phyloP scores from a whole-genome alignment of 2,888 invertebrate species.

The Zaprionus bogoriensis region DNA sequence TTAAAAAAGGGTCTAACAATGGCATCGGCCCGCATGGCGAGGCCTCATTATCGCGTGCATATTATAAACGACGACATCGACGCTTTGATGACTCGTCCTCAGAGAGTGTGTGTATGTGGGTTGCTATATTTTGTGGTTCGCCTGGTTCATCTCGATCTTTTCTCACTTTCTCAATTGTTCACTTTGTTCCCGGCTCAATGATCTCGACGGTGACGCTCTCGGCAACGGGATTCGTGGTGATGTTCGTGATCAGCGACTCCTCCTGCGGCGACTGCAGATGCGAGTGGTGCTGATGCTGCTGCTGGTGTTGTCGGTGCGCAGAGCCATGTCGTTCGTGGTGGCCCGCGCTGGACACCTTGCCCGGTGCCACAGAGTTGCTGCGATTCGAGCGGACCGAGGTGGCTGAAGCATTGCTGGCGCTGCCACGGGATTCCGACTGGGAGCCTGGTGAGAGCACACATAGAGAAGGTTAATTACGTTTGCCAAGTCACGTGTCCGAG shows the following conservation, averaged over 20 bases:
- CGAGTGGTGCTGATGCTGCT: constrained; percentile 48
- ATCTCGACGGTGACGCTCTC: constrained; percentile 91
- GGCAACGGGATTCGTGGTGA: constrained; percentile 83
- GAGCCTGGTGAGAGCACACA: constrained; percentile 44
- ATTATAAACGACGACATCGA: constrained; percentile 47
- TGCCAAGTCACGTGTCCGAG: background rate
- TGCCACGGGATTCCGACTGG: constrained; percentile 86
- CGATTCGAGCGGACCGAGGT: constrained; percentile 88
- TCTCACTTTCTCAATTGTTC: constrained; percentile 11
- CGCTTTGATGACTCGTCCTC: constrained; percentile 46
- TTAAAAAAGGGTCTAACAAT: constrained; percentile 60
- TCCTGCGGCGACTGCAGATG: constrained; percentile 75
- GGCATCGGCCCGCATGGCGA: constrained; percentile 36
- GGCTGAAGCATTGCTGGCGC: constrained; percentile 90
- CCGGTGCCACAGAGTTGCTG: constrained; percentile 83
- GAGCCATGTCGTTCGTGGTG: constrained; percentile 75
- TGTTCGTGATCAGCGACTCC: constrained; percentile 79
- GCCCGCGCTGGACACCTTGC: constrained; percentile 57
- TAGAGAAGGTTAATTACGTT: background rate
- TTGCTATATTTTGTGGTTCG: background rate
- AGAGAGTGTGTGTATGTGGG: constrained; percentile 25
- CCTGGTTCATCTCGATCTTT: background rate
- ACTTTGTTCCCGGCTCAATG: constrained; percentile 86
- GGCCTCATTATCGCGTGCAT: constrained; percentile 66
- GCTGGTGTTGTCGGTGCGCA: constrained; percentile 64